These are phyloP conservation scores for Erpetoichthys calabaricus DNA, from an alignment of 2,797 vertebrate genomes.

Conservation along the genomic window DNA sequence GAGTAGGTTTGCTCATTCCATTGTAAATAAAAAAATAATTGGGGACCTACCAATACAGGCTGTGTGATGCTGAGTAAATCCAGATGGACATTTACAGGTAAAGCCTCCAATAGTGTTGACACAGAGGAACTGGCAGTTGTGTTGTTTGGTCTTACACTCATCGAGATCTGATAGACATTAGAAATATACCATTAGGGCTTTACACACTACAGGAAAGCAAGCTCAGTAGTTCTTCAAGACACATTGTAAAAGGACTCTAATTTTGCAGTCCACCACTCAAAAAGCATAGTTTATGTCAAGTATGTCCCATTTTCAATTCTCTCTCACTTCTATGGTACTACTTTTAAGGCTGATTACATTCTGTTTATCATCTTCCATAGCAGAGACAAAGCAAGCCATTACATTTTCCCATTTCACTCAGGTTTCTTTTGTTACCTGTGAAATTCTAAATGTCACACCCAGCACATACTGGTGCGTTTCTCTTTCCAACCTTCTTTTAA, in stretches of 20 bases:
- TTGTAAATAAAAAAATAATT: no score
- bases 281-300: background rate
- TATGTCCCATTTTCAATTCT: no score
- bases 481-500: no score
- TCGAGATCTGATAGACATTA: constrained; percentile 52
- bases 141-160: constrained; percentile 63
- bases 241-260: background rate
- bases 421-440: no score
- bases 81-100: constrained; percentile 64
- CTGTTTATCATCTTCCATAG: no score
- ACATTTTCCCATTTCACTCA: no score
- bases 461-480: no score
- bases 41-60: constrained; percentile 58
- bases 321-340: no score
- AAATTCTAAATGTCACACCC: no score
- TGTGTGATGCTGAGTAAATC: constrained; percentile 65
- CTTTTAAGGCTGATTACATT: no score
- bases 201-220: background rate
- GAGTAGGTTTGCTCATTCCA: no score
- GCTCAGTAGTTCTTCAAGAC: background rate
- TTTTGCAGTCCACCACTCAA: background rate
- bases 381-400: no score
- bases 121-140: constrained; percentile 71
- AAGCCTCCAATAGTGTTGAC: constrained; percentile 65
- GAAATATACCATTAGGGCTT: background rate